Evolutionary conservation across 2,113 vertebrate genomes (phyloP).

Genomic region (Alaudala cheleensis): DNA sequence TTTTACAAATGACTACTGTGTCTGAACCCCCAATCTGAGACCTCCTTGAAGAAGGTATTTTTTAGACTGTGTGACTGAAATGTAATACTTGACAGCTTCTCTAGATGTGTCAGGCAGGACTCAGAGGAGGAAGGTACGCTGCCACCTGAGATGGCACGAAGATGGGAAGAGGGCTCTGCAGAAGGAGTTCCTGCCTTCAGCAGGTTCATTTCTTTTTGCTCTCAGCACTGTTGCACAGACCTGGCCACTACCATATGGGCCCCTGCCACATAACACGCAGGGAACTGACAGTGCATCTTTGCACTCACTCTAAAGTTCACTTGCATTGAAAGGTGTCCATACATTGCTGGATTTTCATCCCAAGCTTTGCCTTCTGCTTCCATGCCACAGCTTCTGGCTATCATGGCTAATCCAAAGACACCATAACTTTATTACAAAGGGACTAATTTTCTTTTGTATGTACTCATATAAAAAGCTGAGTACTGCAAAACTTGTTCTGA

Average conservation of each 20-base stretch:
- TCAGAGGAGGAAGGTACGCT: neutral
- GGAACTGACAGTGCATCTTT: neutral
- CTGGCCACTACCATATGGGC: neutral
- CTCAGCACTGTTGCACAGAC: neutral
- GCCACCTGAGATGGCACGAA: rapidly evolving
- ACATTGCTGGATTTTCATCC: neutral
- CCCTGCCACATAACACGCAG: too few relatives aligned
- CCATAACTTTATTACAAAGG: neutral
- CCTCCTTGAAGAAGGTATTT: neutral
- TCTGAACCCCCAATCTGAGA: neutral
- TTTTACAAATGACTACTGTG: neutral
- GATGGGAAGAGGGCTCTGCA: neutral
- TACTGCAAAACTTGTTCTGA: neutral
- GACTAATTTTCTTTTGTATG: neutral
- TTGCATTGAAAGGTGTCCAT: neutral
- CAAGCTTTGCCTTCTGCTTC: neutral
- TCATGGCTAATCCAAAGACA: neutral
- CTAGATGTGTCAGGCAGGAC: neutral
- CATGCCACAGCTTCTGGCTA: neutral
- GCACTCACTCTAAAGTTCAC: neutral
- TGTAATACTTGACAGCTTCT: rapidly evolving
- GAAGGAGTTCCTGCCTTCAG: neutral
- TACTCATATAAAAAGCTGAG: neutral
- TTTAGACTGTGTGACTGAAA: neutral
- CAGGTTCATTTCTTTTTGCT: neutral